These are phyloP conservation scores for Antedon bifida DNA, from an alignment of 35 echinoderm and acorn worm species.

Conservation along the genomic window DNA sequence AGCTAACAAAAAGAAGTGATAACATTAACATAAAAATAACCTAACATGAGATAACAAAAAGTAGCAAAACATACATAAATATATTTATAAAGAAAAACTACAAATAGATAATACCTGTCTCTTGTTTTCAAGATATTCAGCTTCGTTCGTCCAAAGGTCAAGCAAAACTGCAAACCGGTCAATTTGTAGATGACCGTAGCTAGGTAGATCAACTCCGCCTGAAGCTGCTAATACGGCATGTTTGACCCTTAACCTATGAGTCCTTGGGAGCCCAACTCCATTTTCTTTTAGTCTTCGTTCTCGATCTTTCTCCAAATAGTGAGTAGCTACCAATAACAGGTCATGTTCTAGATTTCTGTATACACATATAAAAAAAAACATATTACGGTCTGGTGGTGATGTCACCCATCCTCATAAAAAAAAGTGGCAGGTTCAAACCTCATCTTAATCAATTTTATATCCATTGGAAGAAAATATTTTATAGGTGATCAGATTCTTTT, in stretches of 20 bases:
- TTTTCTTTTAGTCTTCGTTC: slow-evolving; percentile 24
- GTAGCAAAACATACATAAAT: not conserved
- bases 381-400: too few species aligned
- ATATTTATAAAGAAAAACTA: not conserved
- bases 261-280: not conserved
- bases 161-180: slow-evolving; percentile 87
- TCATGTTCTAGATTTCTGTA: slow-evolving; percentile 65
- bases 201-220: slow-evolving; percentile 56
- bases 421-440: too few species aligned
- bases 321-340: slow-evolving; percentile 63
- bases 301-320: slow-evolving; percentile 78
- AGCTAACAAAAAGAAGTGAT: slow-evolving; percentile 56
- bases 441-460: too few species aligned
- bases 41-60: not conserved
- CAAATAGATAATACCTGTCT: slow-evolving; percentile 45
- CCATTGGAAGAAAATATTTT: too few species aligned
- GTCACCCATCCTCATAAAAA: too few species aligned
- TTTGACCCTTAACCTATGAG: not conserved
- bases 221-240: not conserved
- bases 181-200: slow-evolving; percentile 73
- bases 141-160: slow-evolving; percentile 93
- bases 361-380: not conserved
- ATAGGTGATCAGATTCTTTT: too few species aligned
- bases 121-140: slow-evolving; percentile 82
- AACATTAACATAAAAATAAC: too few species aligned